A percentile compares a stretch with the other conserved stretches of the same genome.
These are phyloP conservation scores for Tetragonula clypearis DNA, from an alignment of 1,140 invertebrate genomes.

Conservation along the genomic window DNA sequence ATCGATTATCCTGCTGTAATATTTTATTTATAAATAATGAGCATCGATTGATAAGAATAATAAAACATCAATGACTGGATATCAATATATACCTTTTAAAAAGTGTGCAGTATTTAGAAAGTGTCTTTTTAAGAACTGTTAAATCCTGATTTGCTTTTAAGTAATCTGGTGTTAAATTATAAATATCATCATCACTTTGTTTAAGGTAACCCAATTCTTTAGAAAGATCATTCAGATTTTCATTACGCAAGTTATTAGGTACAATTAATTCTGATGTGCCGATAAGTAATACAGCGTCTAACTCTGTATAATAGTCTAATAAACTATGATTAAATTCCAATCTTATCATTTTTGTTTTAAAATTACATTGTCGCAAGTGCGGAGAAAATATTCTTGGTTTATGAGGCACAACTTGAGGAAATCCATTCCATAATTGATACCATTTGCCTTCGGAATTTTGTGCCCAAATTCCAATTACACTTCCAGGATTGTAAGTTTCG, in stretches of 20 bases:
- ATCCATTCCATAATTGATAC: conserved; percentile 90
- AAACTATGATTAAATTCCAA: conserved; percentile 92
- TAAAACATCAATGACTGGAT: neutral
- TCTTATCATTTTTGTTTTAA: conserved; percentile 79
- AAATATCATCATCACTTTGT: conserved; percentile 67
- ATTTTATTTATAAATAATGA: conserved; percentile 20
- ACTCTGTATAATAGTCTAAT: conserved; percentile 93
- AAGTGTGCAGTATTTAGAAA: conserved; percentile 75
- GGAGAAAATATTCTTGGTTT: conserved; percentile 90
- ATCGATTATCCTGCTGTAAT: conserved; percentile 74
- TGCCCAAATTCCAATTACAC: conserved; percentile 92
- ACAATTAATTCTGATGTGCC: conserved; percentile 81
- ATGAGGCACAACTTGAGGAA: conserved; percentile 84
- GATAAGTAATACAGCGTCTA: conserved; percentile 91
- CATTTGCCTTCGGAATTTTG: conserved; percentile 84
- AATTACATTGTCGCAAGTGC: conserved; percentile 80
- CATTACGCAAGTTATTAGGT: conserved; percentile 70
- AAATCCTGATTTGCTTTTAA: conserved; percentile 73
- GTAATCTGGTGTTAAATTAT: conserved; percentile 79
- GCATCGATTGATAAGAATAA: neutral
- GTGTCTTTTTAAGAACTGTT: conserved; percentile 70
- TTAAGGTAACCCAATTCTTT: conserved; percentile 66
- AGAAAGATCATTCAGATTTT: conserved; percentile 73
- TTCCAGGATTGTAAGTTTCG: conserved; percentile 95
- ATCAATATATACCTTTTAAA: conserved; percentile 73